Conservation (phyloP, 2,113 vertebrate species). For the Cavia aperea region DNA sequence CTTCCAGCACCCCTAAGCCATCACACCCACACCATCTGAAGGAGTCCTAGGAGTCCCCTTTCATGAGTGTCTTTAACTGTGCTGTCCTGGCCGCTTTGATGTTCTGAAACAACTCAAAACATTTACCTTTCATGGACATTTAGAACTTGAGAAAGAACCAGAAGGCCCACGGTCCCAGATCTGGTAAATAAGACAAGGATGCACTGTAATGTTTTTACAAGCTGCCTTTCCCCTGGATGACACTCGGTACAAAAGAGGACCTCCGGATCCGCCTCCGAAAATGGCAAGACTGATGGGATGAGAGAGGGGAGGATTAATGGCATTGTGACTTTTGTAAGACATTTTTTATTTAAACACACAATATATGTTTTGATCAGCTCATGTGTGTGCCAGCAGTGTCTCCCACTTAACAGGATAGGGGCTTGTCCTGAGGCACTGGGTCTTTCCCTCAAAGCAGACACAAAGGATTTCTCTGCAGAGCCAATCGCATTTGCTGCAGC, state of each 20-base stretch:
- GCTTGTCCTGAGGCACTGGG: background rate
- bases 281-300: background rate
- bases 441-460: background rate
- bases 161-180: background rate
- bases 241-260: background rate
- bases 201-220: background rate
- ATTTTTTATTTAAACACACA: background rate
- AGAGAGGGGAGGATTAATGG: background rate
- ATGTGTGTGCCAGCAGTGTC: background rate
- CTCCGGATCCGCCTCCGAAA: background rate
- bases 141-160: background rate
- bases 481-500: fast-evolving
- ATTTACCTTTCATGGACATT: background rate
- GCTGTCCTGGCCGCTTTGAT: background rate
- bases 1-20: background rate
- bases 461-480: background rate
- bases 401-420: background rate
- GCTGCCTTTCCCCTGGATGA: background rate
- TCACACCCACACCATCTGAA: background rate
- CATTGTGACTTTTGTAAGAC: background rate
- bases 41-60: background rate
- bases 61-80: background rate
- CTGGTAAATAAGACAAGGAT: background rate
- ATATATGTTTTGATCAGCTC: background rate
- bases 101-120: background rate